Conservation (phyloP, 1,140 invertebrate species). For the Papilio aristodemus region DNA sequence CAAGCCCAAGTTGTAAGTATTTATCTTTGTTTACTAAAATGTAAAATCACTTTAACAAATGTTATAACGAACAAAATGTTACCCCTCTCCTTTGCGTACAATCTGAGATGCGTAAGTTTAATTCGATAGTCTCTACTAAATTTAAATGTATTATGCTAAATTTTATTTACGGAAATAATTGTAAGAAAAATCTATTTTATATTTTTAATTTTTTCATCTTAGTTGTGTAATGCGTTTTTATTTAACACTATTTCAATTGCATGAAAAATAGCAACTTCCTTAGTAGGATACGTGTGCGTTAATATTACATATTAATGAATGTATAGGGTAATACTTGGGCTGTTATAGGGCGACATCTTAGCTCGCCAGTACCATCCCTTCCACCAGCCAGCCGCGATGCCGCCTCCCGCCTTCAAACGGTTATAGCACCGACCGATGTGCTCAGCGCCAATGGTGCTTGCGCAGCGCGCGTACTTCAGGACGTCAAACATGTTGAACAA, state of each 20-base stretch:
- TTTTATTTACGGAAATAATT: background rate
- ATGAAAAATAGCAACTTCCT: background rate
- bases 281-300: background rate
- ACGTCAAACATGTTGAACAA: background rate
- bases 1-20: constrained; percentile 74
- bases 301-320: constrained; percentile 52
- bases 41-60: constrained; percentile 33
- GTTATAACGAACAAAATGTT: constrained; percentile 28
- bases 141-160: background rate
- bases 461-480: constrained; percentile 1
- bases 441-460: constrained; percentile 12
- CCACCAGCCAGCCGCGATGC: constrained; percentile 64
- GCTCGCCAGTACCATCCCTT: constrained; percentile 71
- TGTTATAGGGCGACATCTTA: constrained; percentile 70
- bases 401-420: constrained; percentile 60
- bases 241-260: constrained; percentile 3
- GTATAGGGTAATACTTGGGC: constrained; percentile 67
- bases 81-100: constrained; percentile 27
- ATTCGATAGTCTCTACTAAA: background rate
- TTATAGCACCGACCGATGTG: constrained; percentile 64
- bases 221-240: background rate
- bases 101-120: constrained; percentile 6
- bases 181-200: background rate
- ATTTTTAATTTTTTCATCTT: background rate
- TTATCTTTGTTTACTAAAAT: constrained; percentile 36